Evolutionary conservation across 1,140 invertebrate genomes (phyloP).

Genomic region (Pantala flavescens): DNA sequence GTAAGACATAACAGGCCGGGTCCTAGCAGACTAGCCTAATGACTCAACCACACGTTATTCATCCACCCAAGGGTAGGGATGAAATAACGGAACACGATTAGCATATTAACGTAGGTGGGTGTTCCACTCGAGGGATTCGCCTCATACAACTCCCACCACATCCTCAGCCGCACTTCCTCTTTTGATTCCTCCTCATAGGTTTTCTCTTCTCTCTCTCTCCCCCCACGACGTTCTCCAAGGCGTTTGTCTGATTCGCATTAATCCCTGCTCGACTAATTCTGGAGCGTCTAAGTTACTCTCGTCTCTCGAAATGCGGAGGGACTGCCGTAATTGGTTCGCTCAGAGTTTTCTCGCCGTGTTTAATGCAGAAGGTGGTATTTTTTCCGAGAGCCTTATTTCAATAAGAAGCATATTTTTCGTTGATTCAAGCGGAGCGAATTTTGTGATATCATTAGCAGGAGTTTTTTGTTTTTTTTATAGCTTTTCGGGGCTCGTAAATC

Average conservation of each 20-base stretch:
- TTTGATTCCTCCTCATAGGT: not conserved
- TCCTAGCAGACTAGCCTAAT: not conserved
- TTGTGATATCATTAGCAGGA: too few species aligned
- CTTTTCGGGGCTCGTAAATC: too few species aligned
- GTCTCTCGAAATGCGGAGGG: not conserved
- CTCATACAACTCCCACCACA: not conserved
- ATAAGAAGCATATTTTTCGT: too few species aligned
- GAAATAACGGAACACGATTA: constrained; percentile 5
- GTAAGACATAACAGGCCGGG: not conserved
- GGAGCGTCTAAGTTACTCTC: not conserved
- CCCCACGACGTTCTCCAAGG: not conserved
- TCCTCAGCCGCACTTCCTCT: not conserved
- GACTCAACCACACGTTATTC: not conserved
- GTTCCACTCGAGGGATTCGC: not conserved
- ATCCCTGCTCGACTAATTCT: not conserved
- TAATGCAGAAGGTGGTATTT: not conserved
- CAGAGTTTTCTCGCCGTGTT: not conserved
- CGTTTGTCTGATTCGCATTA: constrained; percentile 1
- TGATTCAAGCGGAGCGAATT: too few species aligned
- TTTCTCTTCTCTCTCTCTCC: not conserved
- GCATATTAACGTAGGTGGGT: constrained; percentile 8
- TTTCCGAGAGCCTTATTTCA: too few species aligned
- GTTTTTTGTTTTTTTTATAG: too few species aligned
- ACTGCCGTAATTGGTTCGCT: not conserved
- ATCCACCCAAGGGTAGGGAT: not conserved